Conservation (phyloP, 1,140 invertebrate species). For the Scaptomyza montana region DNA sequence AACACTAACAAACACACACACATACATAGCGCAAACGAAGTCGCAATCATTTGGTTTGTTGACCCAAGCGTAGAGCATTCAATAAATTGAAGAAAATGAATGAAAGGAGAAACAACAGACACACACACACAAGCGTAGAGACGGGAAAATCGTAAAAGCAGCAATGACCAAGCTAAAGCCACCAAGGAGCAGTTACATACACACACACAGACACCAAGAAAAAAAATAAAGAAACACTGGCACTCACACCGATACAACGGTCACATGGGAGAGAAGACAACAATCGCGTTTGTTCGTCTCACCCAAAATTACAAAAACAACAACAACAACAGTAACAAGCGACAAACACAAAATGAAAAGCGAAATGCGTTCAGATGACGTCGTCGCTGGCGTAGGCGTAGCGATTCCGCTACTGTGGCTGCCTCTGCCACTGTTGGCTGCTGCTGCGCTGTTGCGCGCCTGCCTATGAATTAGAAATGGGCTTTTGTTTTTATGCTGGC, state of each 20-base stretch:
- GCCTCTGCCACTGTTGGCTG: slow-evolving; percentile 3
- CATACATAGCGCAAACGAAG: slow-evolving; percentile 9
- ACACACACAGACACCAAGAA: slow-evolving; percentile 3
- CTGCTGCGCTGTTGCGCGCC: slow-evolving; percentile 43
- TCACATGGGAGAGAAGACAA: slow-evolving; percentile 58
- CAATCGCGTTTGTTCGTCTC: slow-evolving; percentile 31
- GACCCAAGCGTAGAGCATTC: slow-evolving; percentile 60
- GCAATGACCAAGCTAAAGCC: slow-evolving; percentile 43
- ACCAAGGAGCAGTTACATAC: slow-evolving; percentile 35
- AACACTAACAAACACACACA: slow-evolving; percentile 11
- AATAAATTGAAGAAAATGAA: slow-evolving; percentile 62
- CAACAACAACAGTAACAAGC: slow-evolving; percentile 8
- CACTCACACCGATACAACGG: slow-evolving; percentile 6
- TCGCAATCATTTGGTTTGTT: slow-evolving; percentile 66
- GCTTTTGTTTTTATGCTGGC: slow-evolving; percentile 45
- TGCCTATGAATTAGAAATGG: slow-evolving; percentile 56
- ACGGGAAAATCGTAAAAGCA: slow-evolving; percentile 20
- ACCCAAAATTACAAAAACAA: background rate
- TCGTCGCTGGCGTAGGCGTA: slow-evolving; percentile 43
- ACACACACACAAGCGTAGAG: slow-evolving; percentile 5
- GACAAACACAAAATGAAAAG: slow-evolving; percentile 67
- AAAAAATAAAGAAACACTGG: background rate
- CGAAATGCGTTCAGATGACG: slow-evolving; percentile 64
- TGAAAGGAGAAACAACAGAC: slow-evolving; percentile 43
- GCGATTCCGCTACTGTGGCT: slow-evolving; percentile 12